A percentile compares a stretch with the other conserved stretches of the same genome.
Conservation (phyloP, 2,888 invertebrate genomes). For the Teinopalpus imperialis region DNA sequence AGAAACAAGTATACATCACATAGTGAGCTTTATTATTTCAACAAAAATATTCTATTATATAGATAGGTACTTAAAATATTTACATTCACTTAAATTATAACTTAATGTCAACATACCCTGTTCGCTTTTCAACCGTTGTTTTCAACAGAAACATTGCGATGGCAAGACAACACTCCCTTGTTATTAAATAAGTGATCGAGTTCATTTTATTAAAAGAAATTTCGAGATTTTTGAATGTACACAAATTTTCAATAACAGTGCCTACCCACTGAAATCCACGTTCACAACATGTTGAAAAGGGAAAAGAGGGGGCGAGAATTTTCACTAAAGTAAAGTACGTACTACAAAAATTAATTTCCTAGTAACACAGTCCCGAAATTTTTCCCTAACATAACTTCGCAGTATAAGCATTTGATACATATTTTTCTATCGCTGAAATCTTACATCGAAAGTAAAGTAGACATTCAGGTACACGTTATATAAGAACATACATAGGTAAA, state of each 20-base stretch:
- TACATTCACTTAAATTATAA: conserved; percentile 73
- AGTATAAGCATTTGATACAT: conserved; percentile 29
- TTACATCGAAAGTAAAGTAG: conserved; percentile 25
- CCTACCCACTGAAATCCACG: conserved; percentile 34
- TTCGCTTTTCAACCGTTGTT: conserved; percentile 80
- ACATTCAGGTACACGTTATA: conserved; percentile 60
- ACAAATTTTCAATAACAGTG: conserved; percentile 23
- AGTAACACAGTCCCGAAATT: conserved; percentile 75
- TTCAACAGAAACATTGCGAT: conserved; percentile 48
- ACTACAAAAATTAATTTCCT: conserved; percentile 61
- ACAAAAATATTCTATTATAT: conserved; percentile 75
- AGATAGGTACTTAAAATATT: conserved; percentile 68
- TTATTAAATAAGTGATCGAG: conserved; percentile 14
- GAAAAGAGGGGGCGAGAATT: conserved; percentile 65
- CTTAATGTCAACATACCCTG: conserved; percentile 77
- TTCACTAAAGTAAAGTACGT: conserved; percentile 49
- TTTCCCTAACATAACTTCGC: conserved; percentile 45
- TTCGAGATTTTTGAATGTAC: conserved; percentile 3
- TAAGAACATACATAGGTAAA: conserved; percentile 29
- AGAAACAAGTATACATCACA: conserved; percentile 58
- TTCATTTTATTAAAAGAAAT: conserved; percentile 14
- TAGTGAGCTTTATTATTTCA: conserved; percentile 78
- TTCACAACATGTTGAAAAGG: conserved; percentile 78
- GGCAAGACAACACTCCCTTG: conserved; percentile 51
- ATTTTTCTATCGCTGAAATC: conserved; percentile 21